Percentiles rank a stretch among this genome's conserved stretches.
Evolutionary conservation across 2,888 invertebrate genomes (phyloP).

Genomic region (Trichopria drosophilae): DNA sequence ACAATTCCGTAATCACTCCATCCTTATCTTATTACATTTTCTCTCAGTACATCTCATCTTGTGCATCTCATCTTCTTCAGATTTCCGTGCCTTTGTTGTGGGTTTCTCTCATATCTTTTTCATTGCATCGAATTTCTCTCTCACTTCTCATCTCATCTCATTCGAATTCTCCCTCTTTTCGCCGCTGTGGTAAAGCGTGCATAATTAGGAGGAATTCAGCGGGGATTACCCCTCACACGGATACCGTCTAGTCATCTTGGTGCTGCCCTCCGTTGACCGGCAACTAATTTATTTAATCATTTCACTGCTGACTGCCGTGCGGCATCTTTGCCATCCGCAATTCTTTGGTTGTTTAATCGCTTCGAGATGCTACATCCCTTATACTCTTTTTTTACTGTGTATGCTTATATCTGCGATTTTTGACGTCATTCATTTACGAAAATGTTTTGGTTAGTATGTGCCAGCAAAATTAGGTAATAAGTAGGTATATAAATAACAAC

Average conservation of each 20-base stretch:
- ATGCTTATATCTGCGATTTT: too few relatives aligned
- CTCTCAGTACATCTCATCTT: slow-evolving; percentile 11
- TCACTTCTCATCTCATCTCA: slow-evolving; percentile 10
- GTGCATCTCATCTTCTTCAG: slow-evolving; percentile 7
- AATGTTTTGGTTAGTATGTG: too few relatives aligned
- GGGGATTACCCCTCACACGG: slow-evolving; percentile 55
- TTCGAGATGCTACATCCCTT: too few relatives aligned
- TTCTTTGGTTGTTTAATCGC: too few relatives aligned
- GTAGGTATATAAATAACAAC: too few relatives aligned
- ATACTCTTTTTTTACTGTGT: too few relatives aligned
- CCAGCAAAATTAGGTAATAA: too few relatives aligned
- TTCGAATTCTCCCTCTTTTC: slow-evolving; percentile 8
- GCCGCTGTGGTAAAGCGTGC: slow-evolving; percentile 55
- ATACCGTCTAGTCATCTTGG: slow-evolving; percentile 54
- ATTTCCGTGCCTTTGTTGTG: slow-evolving; percentile 18
- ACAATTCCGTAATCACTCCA: not conserved
- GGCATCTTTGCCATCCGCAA: too few relatives aligned
- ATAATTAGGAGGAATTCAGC: slow-evolving; percentile 58
- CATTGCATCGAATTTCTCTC: slow-evolving; percentile 20
- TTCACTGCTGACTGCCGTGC: slow-evolving; percentile 47
- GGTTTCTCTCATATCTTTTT: slow-evolving; percentile 10
- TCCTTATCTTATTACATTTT: slow-evolving; percentile 9
- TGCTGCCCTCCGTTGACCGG: slow-evolving; percentile 53
- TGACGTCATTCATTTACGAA: too few relatives aligned
- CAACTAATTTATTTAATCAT: slow-evolving; percentile 57